Conservation (phyloP, 2,797 vertebrate species). For the Cephalopachus bancanus region DNA sequence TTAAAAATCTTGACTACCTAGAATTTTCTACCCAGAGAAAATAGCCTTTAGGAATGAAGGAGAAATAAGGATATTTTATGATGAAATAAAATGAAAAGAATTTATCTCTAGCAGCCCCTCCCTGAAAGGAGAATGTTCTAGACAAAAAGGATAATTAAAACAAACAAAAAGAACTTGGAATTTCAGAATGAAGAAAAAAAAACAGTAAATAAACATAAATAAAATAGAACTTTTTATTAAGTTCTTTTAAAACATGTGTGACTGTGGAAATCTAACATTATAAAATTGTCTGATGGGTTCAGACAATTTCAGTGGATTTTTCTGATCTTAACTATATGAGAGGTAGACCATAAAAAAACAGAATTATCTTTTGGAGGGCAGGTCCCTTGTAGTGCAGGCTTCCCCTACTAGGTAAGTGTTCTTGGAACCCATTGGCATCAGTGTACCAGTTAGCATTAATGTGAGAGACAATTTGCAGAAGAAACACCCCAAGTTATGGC, state of each 20-base stretch:
- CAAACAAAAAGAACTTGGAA: background rate
- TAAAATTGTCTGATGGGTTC: background rate
- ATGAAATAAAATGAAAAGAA: constrained; percentile 1
- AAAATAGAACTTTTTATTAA: background rate
- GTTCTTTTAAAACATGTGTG: background rate
- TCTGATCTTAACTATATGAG: background rate
- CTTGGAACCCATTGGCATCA: too few species aligned
- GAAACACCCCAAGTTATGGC: too few species aligned
- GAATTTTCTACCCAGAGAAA: background rate
- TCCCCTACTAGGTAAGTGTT: too few species aligned
- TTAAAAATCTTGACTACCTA: background rate
- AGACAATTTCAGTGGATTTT: background rate
- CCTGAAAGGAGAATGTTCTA: background rate
- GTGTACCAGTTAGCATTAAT: too few species aligned
- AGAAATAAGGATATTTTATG: background rate
- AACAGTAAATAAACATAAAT: background rate
- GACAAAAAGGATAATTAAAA: background rate
- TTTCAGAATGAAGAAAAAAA: background rate
- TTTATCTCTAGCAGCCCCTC: background rate
- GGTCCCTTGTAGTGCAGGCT: too few species aligned
- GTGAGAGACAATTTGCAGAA: too few species aligned
- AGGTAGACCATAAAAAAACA: too few species aligned
- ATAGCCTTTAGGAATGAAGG: background rate
- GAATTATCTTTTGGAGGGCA: too few species aligned
- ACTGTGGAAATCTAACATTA: background rate